Percentiles rank a stretch among this genome's conserved stretches.
Conservation (phyloP, 2,888 invertebrate species). For the Beris morrisii region DNA sequence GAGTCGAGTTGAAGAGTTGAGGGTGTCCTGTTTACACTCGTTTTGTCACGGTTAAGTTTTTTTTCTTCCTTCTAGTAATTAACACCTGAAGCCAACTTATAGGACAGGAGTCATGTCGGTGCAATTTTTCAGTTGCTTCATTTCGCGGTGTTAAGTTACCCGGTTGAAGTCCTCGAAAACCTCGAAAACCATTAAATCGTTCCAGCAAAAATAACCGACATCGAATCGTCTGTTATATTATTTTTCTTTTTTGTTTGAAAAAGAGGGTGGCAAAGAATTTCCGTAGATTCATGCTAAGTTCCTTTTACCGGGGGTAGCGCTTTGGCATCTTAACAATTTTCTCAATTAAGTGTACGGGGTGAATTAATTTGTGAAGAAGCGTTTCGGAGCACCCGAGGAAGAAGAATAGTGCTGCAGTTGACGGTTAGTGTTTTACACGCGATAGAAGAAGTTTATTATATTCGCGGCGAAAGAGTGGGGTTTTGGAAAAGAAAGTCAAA, state of each 20-base stretch:
- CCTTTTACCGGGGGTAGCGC: slow-evolving; percentile 17
- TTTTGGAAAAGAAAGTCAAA: not conserved
- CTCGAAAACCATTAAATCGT: too few species aligned
- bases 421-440: slow-evolving; percentile 18
- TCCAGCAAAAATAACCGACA: too few species aligned
- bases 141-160: too few species aligned
- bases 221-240: too few species aligned
- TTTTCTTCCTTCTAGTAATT: too few species aligned
- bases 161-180: too few species aligned
- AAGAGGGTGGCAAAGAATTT: slow-evolving; percentile 19
- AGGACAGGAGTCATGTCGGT: too few species aligned
- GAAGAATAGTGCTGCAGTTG: slow-evolving; percentile 10
- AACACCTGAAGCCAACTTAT: too few species aligned
- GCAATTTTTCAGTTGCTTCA: too few species aligned
- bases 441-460: slow-evolving; percentile 14
- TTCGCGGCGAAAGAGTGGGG: slow-evolving; percentile 3
- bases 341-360: slow-evolving; percentile 24
- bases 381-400: not conserved
- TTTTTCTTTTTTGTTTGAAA: too few species aligned
- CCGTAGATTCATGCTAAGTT: slow-evolving; percentile 5
- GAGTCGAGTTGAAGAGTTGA: not conserved
- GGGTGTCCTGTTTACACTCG: slow-evolving; percentile 4
- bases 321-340: slow-evolving; percentile 27
- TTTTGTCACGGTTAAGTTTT: too few species aligned
- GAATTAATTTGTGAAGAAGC: slow-evolving; percentile 10